Percentiles rank a stretch among this genome's conserved stretches.
phyloP scores from a whole-genome alignment of 2,113 vertebrate species.

The Periophthalmodon schlosseri region DNA sequence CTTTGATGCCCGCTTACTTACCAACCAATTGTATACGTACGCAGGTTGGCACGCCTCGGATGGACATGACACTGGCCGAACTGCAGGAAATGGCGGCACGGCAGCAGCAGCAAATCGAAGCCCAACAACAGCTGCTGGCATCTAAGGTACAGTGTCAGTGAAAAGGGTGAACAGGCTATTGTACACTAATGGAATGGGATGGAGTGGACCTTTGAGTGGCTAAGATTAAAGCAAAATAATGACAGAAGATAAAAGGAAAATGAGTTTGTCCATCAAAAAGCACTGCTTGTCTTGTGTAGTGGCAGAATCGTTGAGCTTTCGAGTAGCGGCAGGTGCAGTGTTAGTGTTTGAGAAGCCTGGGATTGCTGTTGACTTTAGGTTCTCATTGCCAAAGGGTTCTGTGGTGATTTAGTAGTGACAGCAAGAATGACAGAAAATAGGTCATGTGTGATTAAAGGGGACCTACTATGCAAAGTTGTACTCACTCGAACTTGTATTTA shows the following conservation, averaged over 20 bases:
- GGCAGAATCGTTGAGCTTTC: neutral
- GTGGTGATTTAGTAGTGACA: conserved; percentile 9
- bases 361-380: conserved; percentile 11
- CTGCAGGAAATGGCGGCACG: conserved; percentile 96
- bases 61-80: conserved; percentile 95
- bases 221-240: conserved; percentile 47
- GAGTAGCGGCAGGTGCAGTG: conserved; percentile 24
- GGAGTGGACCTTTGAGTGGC: neutral
- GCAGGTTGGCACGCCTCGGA: conserved; percentile 85
- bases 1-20: neutral
- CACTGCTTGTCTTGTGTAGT: neutral
- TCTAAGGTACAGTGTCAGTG: conserved; percentile 82
- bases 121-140: conserved; percentile 91
- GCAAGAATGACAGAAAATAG: conserved; percentile 20
- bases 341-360: conserved; percentile 38
- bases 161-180: conserved; percentile 21
- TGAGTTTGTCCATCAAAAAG: neutral
- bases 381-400: conserved; percentile 18
- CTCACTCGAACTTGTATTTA: too few relatives aligned
- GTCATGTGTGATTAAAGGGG: conserved; percentile 2
- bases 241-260: conserved; percentile 32
- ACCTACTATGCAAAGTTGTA: too few relatives aligned
- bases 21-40: neutral
- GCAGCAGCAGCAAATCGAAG: conserved; percentile 96
- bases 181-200: conserved; percentile 2